Conservation (phyloP, 2,113 vertebrate genomes). For the Pluvialis apricaria region DNA sequence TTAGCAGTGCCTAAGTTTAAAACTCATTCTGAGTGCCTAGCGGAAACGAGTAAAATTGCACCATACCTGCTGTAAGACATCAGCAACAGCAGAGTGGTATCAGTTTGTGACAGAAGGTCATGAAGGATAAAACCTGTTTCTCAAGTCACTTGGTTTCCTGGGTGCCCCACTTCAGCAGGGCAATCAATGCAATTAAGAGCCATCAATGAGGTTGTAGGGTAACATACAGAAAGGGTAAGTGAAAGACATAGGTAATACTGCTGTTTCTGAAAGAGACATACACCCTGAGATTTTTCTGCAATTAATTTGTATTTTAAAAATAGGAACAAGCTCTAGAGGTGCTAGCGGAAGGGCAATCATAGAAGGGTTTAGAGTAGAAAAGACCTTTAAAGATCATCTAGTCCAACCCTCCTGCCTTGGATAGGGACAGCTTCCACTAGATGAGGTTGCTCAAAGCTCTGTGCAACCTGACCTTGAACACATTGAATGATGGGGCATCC, state of each 20-base stretch:
- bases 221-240: neutral
- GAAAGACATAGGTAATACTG: neutral
- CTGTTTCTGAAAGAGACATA: neutral
- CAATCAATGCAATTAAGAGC: neutral
- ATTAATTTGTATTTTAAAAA: neutral
- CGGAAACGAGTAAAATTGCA: neutral
- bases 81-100: neutral
- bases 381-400: neutral
- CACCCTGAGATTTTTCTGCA: neutral
- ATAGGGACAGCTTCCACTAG: neutral
- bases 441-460: neutral
- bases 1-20: neutral
- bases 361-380: neutral
- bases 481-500: accelerated
- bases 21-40: neutral
- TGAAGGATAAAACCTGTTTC: neutral
- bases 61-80: neutral
- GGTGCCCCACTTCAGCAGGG: neutral
- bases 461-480: neutral
- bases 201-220: neutral
- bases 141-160: neutral
- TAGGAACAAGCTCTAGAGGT: neutral
- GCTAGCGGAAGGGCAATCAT: neutral
- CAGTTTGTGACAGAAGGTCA: neutral
- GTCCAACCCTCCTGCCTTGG: neutral